Conservation (phyloP, 2,113 vertebrate genomes). For the Erythrolamprus reginae region DNA sequence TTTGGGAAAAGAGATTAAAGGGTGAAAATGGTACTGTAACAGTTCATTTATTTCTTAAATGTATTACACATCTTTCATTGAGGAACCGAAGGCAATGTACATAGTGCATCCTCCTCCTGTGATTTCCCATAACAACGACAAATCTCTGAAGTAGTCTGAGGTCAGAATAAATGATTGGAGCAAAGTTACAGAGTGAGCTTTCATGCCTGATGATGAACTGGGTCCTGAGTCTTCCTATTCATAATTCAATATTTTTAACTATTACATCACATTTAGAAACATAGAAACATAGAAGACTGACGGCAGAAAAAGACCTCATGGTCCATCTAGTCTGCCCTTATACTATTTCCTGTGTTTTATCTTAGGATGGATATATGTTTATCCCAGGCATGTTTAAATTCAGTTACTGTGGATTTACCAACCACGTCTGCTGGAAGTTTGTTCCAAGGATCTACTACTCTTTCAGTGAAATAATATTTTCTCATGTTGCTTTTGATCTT, state of each 20-base stretch:
- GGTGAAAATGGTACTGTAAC: not conserved
- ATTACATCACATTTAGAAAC: not conserved
- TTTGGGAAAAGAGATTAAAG: not conserved
- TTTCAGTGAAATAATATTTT: too few species aligned
- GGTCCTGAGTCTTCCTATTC: not conserved
- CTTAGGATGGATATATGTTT: too few species aligned
- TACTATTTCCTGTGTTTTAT: too few species aligned
- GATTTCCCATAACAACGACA: not conserved
- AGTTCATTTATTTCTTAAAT: not conserved
- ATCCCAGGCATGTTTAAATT: too few species aligned
- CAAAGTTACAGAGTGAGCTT: not conserved
- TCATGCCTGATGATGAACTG: not conserved
- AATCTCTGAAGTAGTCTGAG: not conserved
- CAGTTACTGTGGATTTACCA: too few species aligned
- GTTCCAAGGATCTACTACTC: too few species aligned
- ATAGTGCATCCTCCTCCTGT: not conserved
- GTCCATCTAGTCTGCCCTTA: too few species aligned
- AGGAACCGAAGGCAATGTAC: not conserved
- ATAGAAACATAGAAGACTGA: too few species aligned
- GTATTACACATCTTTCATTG: not conserved
- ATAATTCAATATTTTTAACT: not conserved
- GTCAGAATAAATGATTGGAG: not conserved
- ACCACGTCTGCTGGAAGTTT: too few species aligned
- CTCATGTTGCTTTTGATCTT: too few species aligned
- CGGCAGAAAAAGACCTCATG: too few species aligned